Evolutionary conservation across 2,797 vertebrate species (phyloP), one percentile per base, ranked within the genome.

Genomic region (Hirundo rustica): DNA sequence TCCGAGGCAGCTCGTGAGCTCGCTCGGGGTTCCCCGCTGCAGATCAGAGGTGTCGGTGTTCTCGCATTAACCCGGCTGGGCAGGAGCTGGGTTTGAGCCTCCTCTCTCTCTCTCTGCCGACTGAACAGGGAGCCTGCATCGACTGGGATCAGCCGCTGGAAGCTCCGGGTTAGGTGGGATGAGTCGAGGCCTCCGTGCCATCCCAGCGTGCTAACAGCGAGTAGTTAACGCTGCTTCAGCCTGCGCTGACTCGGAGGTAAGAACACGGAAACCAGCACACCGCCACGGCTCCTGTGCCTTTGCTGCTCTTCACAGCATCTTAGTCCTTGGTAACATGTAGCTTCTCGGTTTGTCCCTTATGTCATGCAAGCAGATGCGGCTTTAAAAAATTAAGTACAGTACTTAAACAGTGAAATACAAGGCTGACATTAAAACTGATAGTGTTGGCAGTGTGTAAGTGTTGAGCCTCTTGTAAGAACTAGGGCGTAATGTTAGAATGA

Each of bases 161-260:
- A 73, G 11, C 32, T 60, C 70, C 13, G 77, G 36, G 15, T 19
- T 19, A 8, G 94, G 95, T 70, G 89, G 55, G 60, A 96, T 95
- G 92, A 81, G 72, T 44, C 62, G 86, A 55, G 95, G 95, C 96
- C 96, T 94, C 58, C 21, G 61, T 9, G 54, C 45, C 44, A 7
- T 64, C 53, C 50, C 48, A 6, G 76, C n/a, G 50, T 84, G 68
- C 76, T 80, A 76, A 18, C 42, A 20, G 45, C 60, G 5, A 67
- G 68, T 30, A 12, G 11, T 34, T 57, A 14, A 10, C 21, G 7
- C 13, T 18, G 32, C 48, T 82, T n/a, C 48, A 47, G 25, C 29
- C 82, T 16, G 51, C 16, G 1, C 13, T 23, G 51, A 5, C 26
- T 51, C 7, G 32, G 22, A 94, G 95, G 94, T 94, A 85, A 92